These are phyloP conservation scores for Python bivittatus DNA, from an alignment of 2,113 vertebrate genomes.

Conservation along the genomic window DNA sequence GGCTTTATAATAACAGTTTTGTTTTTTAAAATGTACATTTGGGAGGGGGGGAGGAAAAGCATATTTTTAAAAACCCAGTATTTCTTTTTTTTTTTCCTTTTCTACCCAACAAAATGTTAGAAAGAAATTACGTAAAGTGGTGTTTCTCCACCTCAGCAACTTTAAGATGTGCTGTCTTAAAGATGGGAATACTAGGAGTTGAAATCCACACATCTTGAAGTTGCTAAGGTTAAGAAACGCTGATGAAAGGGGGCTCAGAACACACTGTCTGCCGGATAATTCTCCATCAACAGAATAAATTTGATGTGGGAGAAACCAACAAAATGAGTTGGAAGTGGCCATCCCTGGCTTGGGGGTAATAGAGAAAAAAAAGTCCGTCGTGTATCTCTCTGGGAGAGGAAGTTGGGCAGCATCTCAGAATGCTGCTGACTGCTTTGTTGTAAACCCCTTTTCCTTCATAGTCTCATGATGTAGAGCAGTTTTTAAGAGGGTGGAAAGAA, in stretches of 20 bases:
- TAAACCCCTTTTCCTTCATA: background rate
- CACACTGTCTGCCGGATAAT: background rate
- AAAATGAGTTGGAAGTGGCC: background rate
- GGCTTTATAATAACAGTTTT: background rate
- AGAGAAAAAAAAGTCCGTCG: accelerated
- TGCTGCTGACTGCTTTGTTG: background rate
- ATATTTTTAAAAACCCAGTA: background rate
- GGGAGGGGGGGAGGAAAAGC: background rate
- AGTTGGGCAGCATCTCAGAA: background rate
- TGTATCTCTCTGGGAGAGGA: background rate
- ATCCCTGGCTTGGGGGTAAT: background rate
- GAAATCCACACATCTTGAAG: background rate
- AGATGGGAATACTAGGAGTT: background rate
- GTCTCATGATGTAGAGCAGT: background rate
- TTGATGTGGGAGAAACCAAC: background rate
- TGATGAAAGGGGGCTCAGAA: background rate
- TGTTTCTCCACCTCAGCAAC: background rate
- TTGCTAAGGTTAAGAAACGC: background rate
- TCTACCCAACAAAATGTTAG: background rate
- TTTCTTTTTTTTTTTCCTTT: background rate
- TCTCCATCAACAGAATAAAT: background rate
- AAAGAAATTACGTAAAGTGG: background rate
- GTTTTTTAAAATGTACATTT: background rate
- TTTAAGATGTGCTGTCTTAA: background rate
- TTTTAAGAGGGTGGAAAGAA: background rate